Evolutionary conservation across 2,797 vertebrate species (phyloP).

Genomic region (Chanos chanos): DNA sequence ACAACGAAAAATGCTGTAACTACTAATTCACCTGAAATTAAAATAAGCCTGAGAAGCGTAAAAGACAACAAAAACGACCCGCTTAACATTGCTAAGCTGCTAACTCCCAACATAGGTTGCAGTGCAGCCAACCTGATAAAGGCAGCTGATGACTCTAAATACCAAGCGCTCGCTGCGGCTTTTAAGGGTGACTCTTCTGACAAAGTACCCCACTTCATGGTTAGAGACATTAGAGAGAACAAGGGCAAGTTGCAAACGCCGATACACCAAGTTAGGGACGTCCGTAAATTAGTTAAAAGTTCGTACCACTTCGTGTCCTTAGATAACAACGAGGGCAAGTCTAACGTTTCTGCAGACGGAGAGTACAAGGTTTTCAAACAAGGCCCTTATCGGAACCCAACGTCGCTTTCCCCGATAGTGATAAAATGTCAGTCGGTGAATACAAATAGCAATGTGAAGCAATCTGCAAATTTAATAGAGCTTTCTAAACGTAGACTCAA

Average conservation of each 20-base stretch:
- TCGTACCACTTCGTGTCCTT: constrained; percentile 82
- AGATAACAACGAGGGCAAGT: constrained; percentile 75
- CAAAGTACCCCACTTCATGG: constrained; percentile 89
- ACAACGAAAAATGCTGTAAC: constrained; percentile 33
- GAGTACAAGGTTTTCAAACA: constrained; percentile 72
- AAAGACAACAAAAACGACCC: constrained; percentile 66
- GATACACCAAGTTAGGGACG: constrained; percentile 91
- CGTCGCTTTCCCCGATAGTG: constrained; percentile 82
- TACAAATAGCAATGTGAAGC: constrained; percentile 65
- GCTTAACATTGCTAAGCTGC: constrained; percentile 80
- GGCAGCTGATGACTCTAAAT: constrained; percentile 69
- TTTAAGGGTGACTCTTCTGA: constrained; percentile 77
- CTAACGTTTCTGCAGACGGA: constrained; percentile 48
- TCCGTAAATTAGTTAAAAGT: constrained; percentile 91
- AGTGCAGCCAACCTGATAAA: constrained; percentile 53
- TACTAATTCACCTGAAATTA: constrained; percentile 88
- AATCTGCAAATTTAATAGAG: constrained; percentile 43
- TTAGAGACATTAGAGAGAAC: constrained; percentile 84
- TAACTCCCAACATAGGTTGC: constrained; percentile 73
- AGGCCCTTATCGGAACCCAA: constrained; percentile 50
- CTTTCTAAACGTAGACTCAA: constrained; percentile 19
- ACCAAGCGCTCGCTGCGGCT: constrained; percentile 65
- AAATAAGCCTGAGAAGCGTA: constrained; percentile 81
- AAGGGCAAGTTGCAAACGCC: constrained; percentile 81
- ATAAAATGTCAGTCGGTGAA: constrained; percentile 90